A percentile compares a stretch with the other conserved stretches of the same genome.
Conservation (phyloP, 2,888 invertebrate genomes). For the Vanessa cardui region DNA sequence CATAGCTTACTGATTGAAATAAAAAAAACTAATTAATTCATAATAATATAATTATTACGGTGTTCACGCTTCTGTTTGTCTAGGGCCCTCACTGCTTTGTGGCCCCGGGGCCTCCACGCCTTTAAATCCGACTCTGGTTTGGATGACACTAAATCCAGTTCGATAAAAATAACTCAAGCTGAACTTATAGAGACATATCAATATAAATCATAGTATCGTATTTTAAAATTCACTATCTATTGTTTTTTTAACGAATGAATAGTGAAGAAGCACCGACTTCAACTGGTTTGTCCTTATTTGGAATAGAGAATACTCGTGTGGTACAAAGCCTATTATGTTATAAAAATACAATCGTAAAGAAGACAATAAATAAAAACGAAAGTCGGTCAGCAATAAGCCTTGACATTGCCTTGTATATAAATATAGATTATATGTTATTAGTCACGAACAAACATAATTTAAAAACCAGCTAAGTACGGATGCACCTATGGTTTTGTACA, state of each 20-base stretch:
- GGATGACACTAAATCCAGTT: background rate
- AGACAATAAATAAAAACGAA: slow-evolving; percentile 37
- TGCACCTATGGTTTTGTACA: too few relatives aligned
- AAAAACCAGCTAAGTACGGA: background rate
- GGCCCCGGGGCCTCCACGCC: too few relatives aligned
- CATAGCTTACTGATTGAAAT: too few relatives aligned
- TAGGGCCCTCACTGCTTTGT: too few relatives aligned
- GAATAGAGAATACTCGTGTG: slow-evolving; percentile 7
- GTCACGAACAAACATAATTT: background rate
- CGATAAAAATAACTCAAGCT: background rate
- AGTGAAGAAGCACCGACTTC: background rate
- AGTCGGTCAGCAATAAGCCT: slow-evolving; percentile 36
- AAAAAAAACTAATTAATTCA: too few relatives aligned
- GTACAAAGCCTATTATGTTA: slow-evolving; percentile 17
- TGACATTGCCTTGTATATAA: slow-evolving; percentile 33
- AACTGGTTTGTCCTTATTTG: slow-evolving; percentile 12
- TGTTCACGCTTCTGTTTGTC: too few relatives aligned
- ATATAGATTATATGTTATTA: slow-evolving; percentile 5
- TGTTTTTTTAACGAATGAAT: background rate
- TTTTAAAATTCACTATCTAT: background rate
- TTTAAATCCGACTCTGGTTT: too few relatives aligned
- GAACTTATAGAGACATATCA: background rate
- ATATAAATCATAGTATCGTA: background rate
- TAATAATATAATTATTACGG: too few relatives aligned
- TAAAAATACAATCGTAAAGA: slow-evolving; percentile 29